A percentile compares a stretch with the other conserved stretches of the same genome.
These are phyloP conservation scores for Scaptomyza parva DNA, from an alignment of 2,888 invertebrate species.

Conservation along the genomic window DNA sequence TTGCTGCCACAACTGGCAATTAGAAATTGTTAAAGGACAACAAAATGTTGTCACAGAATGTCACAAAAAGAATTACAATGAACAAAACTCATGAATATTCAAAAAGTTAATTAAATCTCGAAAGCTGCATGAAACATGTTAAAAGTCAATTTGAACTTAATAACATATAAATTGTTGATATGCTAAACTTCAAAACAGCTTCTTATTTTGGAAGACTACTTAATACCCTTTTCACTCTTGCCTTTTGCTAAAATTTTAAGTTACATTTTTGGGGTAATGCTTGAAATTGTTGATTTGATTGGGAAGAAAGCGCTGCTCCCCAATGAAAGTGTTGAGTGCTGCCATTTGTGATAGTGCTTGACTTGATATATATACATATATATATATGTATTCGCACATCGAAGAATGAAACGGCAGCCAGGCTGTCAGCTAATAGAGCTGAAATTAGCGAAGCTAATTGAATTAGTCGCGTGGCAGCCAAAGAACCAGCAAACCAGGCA, in stretches of 20 bases:
- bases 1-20: slow-evolving; percentile 55
- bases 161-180: too few relatives aligned
- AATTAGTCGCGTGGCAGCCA: slow-evolving; percentile 63
- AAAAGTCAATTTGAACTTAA: too few relatives aligned
- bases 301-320: neutral
- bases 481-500: slow-evolving; percentile 19
- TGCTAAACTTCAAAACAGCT: too few relatives aligned
- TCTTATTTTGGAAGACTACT: too few relatives aligned
- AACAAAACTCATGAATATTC: neutral
- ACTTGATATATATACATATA: slow-evolving; percentile 22
- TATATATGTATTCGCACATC: slow-evolving; percentile 16
- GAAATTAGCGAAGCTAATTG: slow-evolving; percentile 69
- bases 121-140: too few relatives aligned
- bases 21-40: slow-evolving; percentile 48
- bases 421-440: slow-evolving; percentile 67
- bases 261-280: neutral
- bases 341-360: slow-evolving; percentile 32
- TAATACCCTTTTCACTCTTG: too few relatives aligned
- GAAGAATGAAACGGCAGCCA: slow-evolving; percentile 39
- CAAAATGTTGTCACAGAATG: slow-evolving; percentile 39
- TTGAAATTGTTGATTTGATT: slow-evolving; percentile 31
- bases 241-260: too few relatives aligned
- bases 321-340: slow-evolving; percentile 45
- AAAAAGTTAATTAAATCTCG: too few relatives aligned
- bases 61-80: too few relatives aligned